These are phyloP conservation scores for Lumbricus terrestris DNA, from an alignment of 2,888 invertebrate genomes.

Conservation along the genomic window DNA sequence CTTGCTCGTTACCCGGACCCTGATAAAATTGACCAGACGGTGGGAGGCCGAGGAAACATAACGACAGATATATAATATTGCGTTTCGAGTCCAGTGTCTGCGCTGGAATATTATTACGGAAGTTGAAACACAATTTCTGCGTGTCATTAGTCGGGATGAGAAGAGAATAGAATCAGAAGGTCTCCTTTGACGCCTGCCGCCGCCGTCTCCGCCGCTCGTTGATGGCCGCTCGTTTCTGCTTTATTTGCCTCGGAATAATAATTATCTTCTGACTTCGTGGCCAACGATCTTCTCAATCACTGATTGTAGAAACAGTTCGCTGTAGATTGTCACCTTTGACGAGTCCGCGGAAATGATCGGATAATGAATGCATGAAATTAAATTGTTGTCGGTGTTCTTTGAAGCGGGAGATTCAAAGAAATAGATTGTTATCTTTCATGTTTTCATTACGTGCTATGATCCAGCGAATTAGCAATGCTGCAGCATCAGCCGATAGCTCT, in stretches of 20 bases:
- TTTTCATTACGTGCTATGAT: no score
- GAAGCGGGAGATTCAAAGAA: not conserved
- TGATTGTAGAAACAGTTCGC: not conserved
- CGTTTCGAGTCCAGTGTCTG: not conserved
- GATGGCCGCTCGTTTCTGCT: not conserved
- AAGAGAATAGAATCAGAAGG: not conserved
- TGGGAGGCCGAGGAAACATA: not conserved
- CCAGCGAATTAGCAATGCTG: no score
- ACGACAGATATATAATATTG: not conserved
- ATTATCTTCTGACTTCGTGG: not conserved
- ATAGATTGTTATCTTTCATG: no score
- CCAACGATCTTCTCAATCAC: not conserved
- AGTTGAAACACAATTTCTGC: slow-evolving; percentile 3
- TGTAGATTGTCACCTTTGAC: no score
- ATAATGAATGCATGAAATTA: not conserved
- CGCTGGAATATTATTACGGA: not conserved
- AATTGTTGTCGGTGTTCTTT: not conserved
- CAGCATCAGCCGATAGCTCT: no score
- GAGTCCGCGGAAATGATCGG: no score
- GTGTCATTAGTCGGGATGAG: not conserved
- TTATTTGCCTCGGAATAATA: not conserved
- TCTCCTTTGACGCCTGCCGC: not conserved
- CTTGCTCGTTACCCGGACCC: not conserved
- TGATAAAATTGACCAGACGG: not conserved
- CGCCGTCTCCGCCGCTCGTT: not conserved